These are phyloP conservation scores for Ptychadena robeensis DNA, from an alignment of 2,797 vertebrate genomes.

Conservation along the genomic window DNA sequence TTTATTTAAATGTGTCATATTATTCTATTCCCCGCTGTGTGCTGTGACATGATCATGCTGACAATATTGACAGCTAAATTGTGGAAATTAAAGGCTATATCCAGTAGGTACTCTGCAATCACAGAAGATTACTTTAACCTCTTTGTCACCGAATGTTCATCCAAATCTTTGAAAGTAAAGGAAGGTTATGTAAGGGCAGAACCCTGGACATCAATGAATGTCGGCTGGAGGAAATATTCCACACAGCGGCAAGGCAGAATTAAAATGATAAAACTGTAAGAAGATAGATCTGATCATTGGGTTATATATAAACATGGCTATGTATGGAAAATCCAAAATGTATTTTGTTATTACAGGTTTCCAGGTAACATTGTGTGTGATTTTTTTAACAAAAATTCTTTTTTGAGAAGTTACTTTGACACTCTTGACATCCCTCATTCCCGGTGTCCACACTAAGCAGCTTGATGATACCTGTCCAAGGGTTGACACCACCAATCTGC, in stretches of 20 bases:
- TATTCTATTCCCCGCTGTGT: neutral
- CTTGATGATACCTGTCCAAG: too few relatives aligned
- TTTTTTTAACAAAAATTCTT: too few relatives aligned
- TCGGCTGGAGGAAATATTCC: neutral
- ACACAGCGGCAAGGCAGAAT: too few relatives aligned
- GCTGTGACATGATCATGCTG: neutral
- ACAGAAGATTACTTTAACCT: constrained; percentile 17
- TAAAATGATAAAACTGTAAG: neutral
- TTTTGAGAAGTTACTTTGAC: too few relatives aligned
- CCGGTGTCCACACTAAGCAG: too few relatives aligned
- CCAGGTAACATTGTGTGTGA: too few relatives aligned
- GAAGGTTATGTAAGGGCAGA: neutral
- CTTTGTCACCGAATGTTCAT: neutral
- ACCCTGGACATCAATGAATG: neutral
- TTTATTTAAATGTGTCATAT: constrained; percentile 43
- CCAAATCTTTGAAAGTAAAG: neutral
- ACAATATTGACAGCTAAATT: constrained; percentile 16
- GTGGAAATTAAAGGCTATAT: constrained; percentile 19
- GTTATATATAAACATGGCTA: too few relatives aligned
- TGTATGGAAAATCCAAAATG: too few relatives aligned
- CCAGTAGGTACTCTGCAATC: constrained; percentile 21
- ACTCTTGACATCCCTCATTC: too few relatives aligned
- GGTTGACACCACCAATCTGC: too few relatives aligned
- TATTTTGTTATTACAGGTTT: too few relatives aligned
- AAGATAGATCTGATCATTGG: neutral